Evolutionary conservation across 2,888 invertebrate genomes (phyloP), one percentile per base, ranked within the genome.

Genomic region (Palloptera scutellata): DNA sequence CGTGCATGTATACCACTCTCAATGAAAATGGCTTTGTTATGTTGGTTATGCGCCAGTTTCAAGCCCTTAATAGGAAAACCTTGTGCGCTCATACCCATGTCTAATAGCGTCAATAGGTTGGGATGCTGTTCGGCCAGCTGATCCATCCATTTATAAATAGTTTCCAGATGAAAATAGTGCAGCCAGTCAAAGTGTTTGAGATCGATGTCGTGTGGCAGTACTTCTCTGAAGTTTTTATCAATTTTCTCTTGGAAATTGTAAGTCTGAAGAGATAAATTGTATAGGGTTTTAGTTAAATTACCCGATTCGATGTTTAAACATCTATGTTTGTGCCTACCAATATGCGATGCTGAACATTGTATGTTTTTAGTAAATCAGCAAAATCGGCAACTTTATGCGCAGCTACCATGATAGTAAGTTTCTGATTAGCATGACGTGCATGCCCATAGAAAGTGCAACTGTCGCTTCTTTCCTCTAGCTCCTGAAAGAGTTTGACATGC

Each of bases 41-140:
- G 75, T 3, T 71, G 52, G 42, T 79, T 80, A 62, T 79, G 85
- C 1, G 86, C 83, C 1, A 88, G 70, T 63, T 82, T 84, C 1
- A 88, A 81, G 6, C 88, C 88, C 53, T 82, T 79, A 17, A 88
- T 86, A 43, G 85, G 79, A 45, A 86, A 74, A 0, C 86, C 86
- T 79, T 88, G 86, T 45, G 84, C 86, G 40, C 87, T 86, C 1
- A 71, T 68, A 6, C 89, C 89, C 70, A 86, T 85, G 40, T 83
- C 79, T 3, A 87, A 57, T 1, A 85, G 41, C 4, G 78, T 81
- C 0, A 87, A 83, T 17, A 79, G 74, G 12, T 78, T 75, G 0
- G 79, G 74, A 42, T 80, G 71, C 5, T 79, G 72, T 0, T 60
- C 53, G 0, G 77, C 74, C 43, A 81, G 19, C 41, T 74, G 70